These are phyloP conservation scores for Brachionus sp. DNA, from an alignment of 1,140 invertebrate genomes.

Conservation along the genomic window DNA sequence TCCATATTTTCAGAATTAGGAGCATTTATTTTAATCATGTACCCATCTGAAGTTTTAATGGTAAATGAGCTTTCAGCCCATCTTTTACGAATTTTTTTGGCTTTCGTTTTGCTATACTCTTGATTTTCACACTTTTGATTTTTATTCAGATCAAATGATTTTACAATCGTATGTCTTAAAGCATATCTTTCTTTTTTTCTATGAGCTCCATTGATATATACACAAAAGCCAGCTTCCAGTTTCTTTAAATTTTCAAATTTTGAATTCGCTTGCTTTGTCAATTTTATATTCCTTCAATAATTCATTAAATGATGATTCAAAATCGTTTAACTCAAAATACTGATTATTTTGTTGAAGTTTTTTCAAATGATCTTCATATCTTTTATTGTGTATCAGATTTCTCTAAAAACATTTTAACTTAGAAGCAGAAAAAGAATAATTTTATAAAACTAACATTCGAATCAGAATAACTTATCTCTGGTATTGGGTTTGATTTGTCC, in stretches of 20 bases:
- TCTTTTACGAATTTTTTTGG: not conserved
- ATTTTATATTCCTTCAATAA: not conserved
- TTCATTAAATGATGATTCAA: not conserved
- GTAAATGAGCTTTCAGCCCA: slow-evolving; percentile 14
- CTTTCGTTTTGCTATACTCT: not conserved
- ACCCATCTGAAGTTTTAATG: slow-evolving; percentile 32
- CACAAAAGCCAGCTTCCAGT: slow-evolving; percentile 12
- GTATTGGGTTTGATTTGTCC: not conserved
- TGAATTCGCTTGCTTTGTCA: not conserved
- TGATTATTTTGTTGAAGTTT: not conserved
- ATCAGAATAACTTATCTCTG: not conserved
- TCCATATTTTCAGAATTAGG: not conserved
- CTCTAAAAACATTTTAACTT: not conserved
- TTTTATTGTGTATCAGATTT: not conserved
- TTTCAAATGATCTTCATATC: not conserved
- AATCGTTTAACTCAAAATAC: not conserved
- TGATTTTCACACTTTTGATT: not conserved
- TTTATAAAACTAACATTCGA: not conserved
- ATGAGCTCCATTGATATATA: slow-evolving; percentile 35
- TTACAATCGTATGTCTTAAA: not conserved
- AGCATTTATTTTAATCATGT: slow-evolving; percentile 7
- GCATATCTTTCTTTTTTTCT: not conserved
- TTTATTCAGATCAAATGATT: not conserved
- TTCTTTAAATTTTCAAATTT: not conserved
- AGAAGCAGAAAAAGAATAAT: not conserved